Base-by-base conservation (phyloP, 2,113 vertebrate genomes). In the Callipepla californica region DNA sequence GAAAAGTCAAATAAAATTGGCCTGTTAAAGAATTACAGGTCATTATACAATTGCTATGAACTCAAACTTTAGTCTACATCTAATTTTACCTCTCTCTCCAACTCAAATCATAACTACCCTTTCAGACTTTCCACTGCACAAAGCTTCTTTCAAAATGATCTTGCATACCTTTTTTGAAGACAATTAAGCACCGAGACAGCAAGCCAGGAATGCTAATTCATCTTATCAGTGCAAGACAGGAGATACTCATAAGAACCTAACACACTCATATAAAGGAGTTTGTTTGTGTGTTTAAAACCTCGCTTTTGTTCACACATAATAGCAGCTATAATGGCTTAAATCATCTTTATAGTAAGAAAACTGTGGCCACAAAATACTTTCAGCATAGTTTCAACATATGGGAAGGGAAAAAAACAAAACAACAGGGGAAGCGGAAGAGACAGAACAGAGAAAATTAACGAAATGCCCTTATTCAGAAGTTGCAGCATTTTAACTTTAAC, bases 1-100 rank as follows among this genome's bases (percentile, higher is more conserved):
- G 51, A 92, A 91, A 94, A 94, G 85, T 72, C 76, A 95, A 91
- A 92, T 83, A 88, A 90, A 94, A 90, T 70, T 80, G 81, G 57
- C 21, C 61, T 90, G 32, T 0, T 84, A 90, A 82, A 80, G 50
- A 91, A 87, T 67, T 82, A 85, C 44, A 0, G 0, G 55, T 57
- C 72, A 89, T 93, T 88, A 93, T 0, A 2, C 65, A 94, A 85
- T 75, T 81, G 38, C 47, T 77, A 36, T 23, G 38, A 90, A 61
- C 32, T 75, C 59, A n/a, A 89, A 92, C 80, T 92, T 78, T 51
- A 70, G 68, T 40, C 70, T 89, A 55, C 72, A 44, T 80, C 57
- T 90, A 32, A 84, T 91, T 94, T 85, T 58, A 78, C 50, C 84
- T 83, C 40, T 28, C 40, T 72, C 51, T 62, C n/a, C 80, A 80